Conservation (phyloP, 2,888 invertebrate genomes). For the Tachina fera region DNA sequence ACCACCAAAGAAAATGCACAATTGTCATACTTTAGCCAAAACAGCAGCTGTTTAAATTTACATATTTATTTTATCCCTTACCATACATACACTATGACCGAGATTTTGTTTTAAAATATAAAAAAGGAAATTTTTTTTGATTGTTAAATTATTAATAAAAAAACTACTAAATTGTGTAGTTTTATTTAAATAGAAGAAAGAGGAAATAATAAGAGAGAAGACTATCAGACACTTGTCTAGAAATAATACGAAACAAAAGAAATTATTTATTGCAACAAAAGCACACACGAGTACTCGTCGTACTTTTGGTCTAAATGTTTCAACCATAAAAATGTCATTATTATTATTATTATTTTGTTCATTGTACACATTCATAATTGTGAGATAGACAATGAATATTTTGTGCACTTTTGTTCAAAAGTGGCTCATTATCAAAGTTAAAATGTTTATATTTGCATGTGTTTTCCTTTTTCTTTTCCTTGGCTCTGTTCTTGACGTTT, state of each 20-base stretch:
- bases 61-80: slow-evolving; percentile 8
- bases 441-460: slow-evolving; percentile 13
- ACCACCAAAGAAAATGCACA: slow-evolving; percentile 8
- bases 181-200: not conserved
- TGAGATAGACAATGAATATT: slow-evolving; percentile 20
- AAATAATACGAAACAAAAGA: slow-evolving; percentile 23
- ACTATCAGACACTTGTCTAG: slow-evolving; percentile 39
- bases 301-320: slow-evolving; percentile 19
- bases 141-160: slow-evolving; percentile 12
- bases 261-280: not conserved
- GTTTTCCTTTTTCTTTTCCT: not conserved
- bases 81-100: not conserved
- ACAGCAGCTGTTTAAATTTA: slow-evolving; percentile 24
- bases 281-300: not conserved
- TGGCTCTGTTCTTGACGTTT: slow-evolving; percentile 27
- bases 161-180: too few species aligned
- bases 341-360: not conserved
- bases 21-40: slow-evolving; percentile 1
- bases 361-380: slow-evolving; percentile 14
- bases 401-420: slow-evolving; percentile 25
- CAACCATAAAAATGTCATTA: slow-evolving; percentile 27
- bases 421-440: slow-evolving; percentile 58
- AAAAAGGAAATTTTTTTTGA: not conserved
- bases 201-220: slow-evolving; percentile 10
- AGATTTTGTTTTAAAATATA: slow-evolving; percentile 5